Evolutionary conservation across 2,113 vertebrate genomes (phyloP), one percentile per base, ranked within the genome.

Genomic region (Aptenodytes patagonicus): DNA sequence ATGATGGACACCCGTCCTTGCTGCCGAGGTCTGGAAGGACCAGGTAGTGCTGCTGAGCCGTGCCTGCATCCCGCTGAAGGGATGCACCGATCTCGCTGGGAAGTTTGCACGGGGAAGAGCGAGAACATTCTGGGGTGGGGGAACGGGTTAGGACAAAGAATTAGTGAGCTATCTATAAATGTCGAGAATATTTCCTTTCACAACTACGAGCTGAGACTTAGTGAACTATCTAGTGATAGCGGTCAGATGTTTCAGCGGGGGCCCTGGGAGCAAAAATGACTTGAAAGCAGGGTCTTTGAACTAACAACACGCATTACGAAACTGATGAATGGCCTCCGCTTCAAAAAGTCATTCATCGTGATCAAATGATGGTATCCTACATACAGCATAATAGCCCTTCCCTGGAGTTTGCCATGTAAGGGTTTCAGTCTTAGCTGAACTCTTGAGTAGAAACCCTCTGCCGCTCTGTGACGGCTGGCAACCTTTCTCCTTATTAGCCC

Each of bases 401-500:
- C 95, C 62, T 16, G 66, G 95, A 77, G 93, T 40, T 84, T 4
- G 36, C 72, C 44, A 1, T 29, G 13, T 10, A 4, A 85, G 85
- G 95, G 88, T 42, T 96, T 78, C 90, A 36, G 52, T 38, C 61
- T 7, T 5, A 22, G 94, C 92, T 24, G 80, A 92, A 55, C 85
- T 70, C 89, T 81, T 49, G 78, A 77, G 96, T 26, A 36, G 62
- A 73, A 95, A 47, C 72, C 77, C 87, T 60, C 96, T 47, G 87
- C 87, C 49, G 28, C 57, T 72, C 66, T 7, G 38, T 36, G 47
- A 13, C 4, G 77, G 88, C 96, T 75, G 91, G 84, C 93, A 95
- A 14, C 79, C 84, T 94, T 38, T 71, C 93, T 96, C 92, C 94
- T 72, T 93, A 70, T 85, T 62, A 96, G 95, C 94, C 88, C 86